Evolutionary conservation across 2,888 invertebrate genomes (phyloP), one percentile per base, ranked within the genome.

Genomic region (Eupithecia exiguata): DNA sequence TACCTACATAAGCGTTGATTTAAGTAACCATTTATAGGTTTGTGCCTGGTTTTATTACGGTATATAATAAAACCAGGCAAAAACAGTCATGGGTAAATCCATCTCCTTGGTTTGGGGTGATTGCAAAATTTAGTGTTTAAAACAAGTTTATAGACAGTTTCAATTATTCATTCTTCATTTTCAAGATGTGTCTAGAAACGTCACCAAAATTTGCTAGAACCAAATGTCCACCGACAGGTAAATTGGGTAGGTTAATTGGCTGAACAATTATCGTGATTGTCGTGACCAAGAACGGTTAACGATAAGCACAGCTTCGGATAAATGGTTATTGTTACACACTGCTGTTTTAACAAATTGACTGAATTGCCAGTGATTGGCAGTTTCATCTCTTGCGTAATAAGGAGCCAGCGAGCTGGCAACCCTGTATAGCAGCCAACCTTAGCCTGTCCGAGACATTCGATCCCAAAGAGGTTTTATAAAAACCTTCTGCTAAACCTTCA

Each of bases 241-340:
- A 66, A 40, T 66, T 14, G 36, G 66, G 69, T 62, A 67, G 16
- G 66, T 78, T 80, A 80, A 81, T 79, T 79, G 79, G 75, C 79
- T 78, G 78, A 77, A 79, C 78, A 80, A 81, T 81, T 80, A 81
- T 79, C 77, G 77, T 68, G 78, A 80, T 79, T 79, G 78, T 79
- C 80, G 79, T 79, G 80, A 79, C 78, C 78, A 72, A 67, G 74
- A 77, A 74, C 78, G 69, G 75, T 80, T 79, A 79, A 79, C 53
- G 77, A 76, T 79, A 81, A 76, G 70, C 70, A 69, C 71, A 73
- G 71, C 78, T 78, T 77, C 74, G 62, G 68, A 69, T 77, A 75
- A 78, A 72, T 74, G 78, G 71, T 75, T 76, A 72, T 75, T 71
- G 71, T 74, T 67, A 49, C 66, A 61, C 38, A 38, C 71, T 53